A percentile compares a stretch with the other conserved stretches of the same genome.
Evolutionary conservation across 2,113 vertebrate genomes (phyloP).

Genomic region (Hippocampus barbouri): DNA sequence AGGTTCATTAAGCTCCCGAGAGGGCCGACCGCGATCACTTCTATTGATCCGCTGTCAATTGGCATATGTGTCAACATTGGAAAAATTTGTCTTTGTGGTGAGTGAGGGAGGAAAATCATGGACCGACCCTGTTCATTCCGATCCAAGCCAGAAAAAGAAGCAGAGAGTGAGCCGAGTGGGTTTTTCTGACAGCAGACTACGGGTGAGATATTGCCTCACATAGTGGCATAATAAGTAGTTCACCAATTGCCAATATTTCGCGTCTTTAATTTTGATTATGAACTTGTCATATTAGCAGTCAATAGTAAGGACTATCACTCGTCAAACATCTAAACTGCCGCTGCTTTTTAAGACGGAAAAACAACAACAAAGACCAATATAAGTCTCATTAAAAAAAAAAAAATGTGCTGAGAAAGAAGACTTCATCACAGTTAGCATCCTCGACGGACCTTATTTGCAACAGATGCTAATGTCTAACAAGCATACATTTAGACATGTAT

Average conservation of each 20-base stretch:
- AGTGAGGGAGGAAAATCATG: not conserved
- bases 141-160: too few species aligned
- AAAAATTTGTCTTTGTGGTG: not conserved
- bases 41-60: not conserved
- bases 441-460: too few species aligned
- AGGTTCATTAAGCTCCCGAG: conserved; percentile 24
- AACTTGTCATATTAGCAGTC: too few species aligned
- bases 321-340: not conserved
- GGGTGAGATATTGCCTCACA: not conserved
- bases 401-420: not conserved
- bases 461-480: not conserved
- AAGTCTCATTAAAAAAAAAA: not conserved
- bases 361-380: not conserved
- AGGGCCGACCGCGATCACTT: not conserved
- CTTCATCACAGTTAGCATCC: not conserved
- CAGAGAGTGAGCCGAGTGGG: not conserved
- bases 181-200: not conserved
- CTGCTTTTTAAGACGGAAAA: not conserved
- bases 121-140: not conserved
- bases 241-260: too few species aligned
- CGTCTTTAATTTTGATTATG: too few species aligned
- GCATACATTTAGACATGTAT: not conserved
- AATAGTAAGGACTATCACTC: not conserved
- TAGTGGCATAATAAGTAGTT: too few species aligned
- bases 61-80: not conserved